phyloP scores from a whole-genome alignment of 2,888 invertebrate genomes.

The Teleogryllus oceanicus region DNA sequence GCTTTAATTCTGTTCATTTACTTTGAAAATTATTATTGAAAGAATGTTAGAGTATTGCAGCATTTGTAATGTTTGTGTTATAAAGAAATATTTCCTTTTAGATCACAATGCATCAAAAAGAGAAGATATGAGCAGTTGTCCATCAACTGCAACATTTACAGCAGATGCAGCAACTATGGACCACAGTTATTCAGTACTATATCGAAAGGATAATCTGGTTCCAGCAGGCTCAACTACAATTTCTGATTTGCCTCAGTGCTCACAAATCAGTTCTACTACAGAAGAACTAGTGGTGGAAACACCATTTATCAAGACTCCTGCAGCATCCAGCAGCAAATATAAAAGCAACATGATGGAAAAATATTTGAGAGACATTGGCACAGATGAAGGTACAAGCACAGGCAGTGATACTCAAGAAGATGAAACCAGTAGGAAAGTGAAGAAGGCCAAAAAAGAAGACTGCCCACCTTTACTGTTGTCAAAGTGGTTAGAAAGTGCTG shows the following conservation, averaged over 20 bases:
- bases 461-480: slow-evolving; percentile 55
- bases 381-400: not conserved
- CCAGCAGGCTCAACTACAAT: not conserved
- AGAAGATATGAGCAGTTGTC: not conserved
- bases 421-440: not conserved
- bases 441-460: slow-evolving; percentile 20
- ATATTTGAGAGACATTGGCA: slow-evolving; percentile 50
- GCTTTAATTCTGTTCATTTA: too few species aligned
- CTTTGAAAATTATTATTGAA: too few species aligned
- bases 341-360: slow-evolving; percentile 61
- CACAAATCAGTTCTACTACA: slow-evolving; percentile 49
- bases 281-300: slow-evolving; percentile 44
- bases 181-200: slow-evolving; percentile 44
- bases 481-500: slow-evolving; percentile 74
- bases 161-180: slow-evolving; percentile 39
- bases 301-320: slow-evolving; percentile 42
- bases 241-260: slow-evolving; percentile 44
- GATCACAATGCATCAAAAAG: not conserved
- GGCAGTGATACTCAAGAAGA: not conserved
- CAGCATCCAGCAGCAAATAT: slow-evolving; percentile 48
- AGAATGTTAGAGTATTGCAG: too few species aligned
- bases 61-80: too few species aligned
- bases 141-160: not conserved
- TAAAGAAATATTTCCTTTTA: not conserved
- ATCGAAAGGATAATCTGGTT: slow-evolving; percentile 40